A percentile compares a stretch with the other conserved stretches of the same genome.
Conservation (phyloP, 2,888 invertebrate species). For the Campoletis raptor region DNA sequence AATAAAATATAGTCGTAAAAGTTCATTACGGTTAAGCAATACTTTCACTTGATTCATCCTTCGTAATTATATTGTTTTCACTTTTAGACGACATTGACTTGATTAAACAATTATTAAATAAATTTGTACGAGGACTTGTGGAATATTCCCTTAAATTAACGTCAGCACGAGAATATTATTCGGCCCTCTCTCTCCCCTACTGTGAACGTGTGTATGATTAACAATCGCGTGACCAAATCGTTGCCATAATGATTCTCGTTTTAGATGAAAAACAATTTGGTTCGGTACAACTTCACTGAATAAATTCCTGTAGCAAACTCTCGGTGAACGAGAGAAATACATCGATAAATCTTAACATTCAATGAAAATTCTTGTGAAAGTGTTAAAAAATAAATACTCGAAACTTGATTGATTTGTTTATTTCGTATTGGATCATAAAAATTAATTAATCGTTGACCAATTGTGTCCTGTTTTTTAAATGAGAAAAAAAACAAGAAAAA, state of each 20-base stretch:
- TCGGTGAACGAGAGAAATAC: not conserved
- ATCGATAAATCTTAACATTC: not conserved
- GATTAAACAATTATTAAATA: not conserved
- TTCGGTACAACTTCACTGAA: not conserved
- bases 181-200: not conserved
- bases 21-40: not conserved
- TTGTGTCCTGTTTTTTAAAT: not conserved
- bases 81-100: not conserved
- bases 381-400: not conserved
- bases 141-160: conserved; percentile 33
- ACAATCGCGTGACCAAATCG: conserved; percentile 42
- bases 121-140: conserved; percentile 10
- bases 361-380: not conserved
- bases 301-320: not conserved
- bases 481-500: too few species aligned
- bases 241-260: not conserved
- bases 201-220: conserved; percentile 12
- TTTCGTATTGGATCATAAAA: not conserved
- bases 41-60: not conserved
- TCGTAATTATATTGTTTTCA: not conserved
- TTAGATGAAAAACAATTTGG: not conserved
- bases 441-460: not conserved
- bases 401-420: not conserved
- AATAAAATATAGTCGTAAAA: conserved; percentile 42
- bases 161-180: conserved; percentile 31